Evolutionary conservation across 1,140 invertebrate species (phyloP), one percentile per base, ranked within the genome.

Genomic region (Euglossa dilemma): DNA sequence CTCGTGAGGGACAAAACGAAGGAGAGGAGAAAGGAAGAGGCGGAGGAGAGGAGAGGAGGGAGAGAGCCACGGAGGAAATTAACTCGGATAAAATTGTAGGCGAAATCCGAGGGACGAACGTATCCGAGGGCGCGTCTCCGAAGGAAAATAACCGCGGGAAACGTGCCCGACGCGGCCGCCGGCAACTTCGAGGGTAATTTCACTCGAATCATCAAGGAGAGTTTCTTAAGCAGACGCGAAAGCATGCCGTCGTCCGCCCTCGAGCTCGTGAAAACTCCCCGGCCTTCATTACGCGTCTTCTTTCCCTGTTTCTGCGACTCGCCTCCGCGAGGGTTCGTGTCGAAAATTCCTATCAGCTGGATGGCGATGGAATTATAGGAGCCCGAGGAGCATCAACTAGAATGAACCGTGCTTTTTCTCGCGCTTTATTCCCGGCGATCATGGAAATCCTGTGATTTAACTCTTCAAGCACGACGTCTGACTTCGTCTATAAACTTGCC

Each of bases 51-150:
- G n/a, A n/a, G n/a, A 43, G 11, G 28, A 54, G n/a, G 25, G 14
- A 18, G 50, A 23, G 36, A n/a, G 16, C 20, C 20, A 56, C 25
- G 75, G 63, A 75, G 69, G 72, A 83, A 90, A 90, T 89, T 90
- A 90, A 88, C 59, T 90, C 25, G 73, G 76, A 88, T 88, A 85
- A 88, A 89, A 88, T 85, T 63, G 56, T 66, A 52, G 63, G 20
- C 64, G 69, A 85, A 78, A 85, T 88, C 70, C 71, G 45, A n/a
- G n/a, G 59, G 11, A 18, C 36, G 45, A 81, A 73, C 52, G 59
- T 59, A 57, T 80, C 23, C 56, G 28, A 47, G 57, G 43, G 54
- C 50, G n/a, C 52, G 25, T 47, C 66, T 52, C 25, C 52, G 52
- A 56, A 18, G 56, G 63, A 59, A 74, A 74, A 74, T 75, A 77